phyloP scores from a whole-genome alignment of 1,140 invertebrate genomes.

The Formica selysi region DNA sequence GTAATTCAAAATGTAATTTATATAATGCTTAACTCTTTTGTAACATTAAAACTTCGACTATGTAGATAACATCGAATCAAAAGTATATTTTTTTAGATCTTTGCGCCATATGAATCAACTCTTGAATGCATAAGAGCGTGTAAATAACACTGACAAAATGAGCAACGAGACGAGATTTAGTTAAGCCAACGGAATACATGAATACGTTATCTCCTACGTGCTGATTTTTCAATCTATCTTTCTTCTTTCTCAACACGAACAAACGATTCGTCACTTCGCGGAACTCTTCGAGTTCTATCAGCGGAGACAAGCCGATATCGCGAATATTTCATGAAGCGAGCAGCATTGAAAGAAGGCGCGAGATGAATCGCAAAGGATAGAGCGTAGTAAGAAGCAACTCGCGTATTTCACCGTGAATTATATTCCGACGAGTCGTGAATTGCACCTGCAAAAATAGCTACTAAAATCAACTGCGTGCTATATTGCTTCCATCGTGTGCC shows the following conservation, averaged over 20 bases:
- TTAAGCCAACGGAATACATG: slow-evolving; percentile 61
- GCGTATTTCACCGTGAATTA: slow-evolving; percentile 42
- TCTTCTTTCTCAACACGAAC: slow-evolving; percentile 58
- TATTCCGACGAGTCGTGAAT: background rate
- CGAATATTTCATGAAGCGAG: slow-evolving; percentile 30
- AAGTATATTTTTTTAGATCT: background rate
- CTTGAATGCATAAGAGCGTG: slow-evolving; percentile 45
- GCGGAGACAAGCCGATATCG: slow-evolving; percentile 44
- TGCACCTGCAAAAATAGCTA: slow-evolving; percentile 39
- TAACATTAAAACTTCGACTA: no score
- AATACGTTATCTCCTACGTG: slow-evolving; percentile 67
- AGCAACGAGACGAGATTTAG: slow-evolving; percentile 51
- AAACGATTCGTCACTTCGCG: slow-evolving; percentile 61
- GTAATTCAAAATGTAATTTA: background rate
- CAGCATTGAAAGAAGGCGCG: slow-evolving; percentile 33
- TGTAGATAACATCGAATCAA: background rate
- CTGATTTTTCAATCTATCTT: slow-evolving; percentile 61
- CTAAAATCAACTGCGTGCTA: slow-evolving; percentile 19
- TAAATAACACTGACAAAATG: slow-evolving; percentile 53
- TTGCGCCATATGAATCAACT: background rate
- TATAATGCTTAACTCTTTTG: background rate
- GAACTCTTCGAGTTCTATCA: slow-evolving; percentile 65
- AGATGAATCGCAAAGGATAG: slow-evolving; percentile 44
- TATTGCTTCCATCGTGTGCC: slow-evolving; percentile 22
- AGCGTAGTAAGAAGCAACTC: slow-evolving; percentile 28